Base-by-base conservation (phyloP, 2,797 vertebrate genomes). In the Staurois parvus region DNA sequence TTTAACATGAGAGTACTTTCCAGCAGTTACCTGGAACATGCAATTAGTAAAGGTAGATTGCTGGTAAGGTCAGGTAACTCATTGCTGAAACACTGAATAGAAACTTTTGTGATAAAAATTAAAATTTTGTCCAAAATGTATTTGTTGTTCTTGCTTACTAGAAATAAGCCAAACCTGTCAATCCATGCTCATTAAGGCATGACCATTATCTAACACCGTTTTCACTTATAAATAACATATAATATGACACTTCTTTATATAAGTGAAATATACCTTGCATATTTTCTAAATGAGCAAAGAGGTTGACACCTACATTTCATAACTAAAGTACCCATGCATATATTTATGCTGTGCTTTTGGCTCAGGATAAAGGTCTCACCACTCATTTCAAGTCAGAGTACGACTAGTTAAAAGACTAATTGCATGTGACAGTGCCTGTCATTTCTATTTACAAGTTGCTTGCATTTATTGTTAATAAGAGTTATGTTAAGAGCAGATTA, bases 391-490 rank as follows among this genome's bases (percentile, higher is more conserved):
- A 59, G 48, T 37, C 32, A 37, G 30, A 72, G 8, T 13, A 1
- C 12, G 1, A 37, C 68, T 81, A 52, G 79, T 72, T 62, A 72
- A 73, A 72, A 37, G 69, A 24, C 52, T 81, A 81, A 81, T 72
- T 62, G 48, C n/a, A 72, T 40, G 15, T 81, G 79, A 81, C 79
- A 72, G 32, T 52, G 72, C 52, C n/a, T 72, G 68, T 24, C 69
- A 62, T 81, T 64, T 72, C 11, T 81, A 19, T 81, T 64, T 64
- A 56, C 32, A 64, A 73, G 52, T 19, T 52, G 37, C n/a, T 62
- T 64, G 24, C 56, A 70, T 81, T 81, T 81, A 81, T 70, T 29
- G n/a, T 24, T 81, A 59, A 72, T 81, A 81, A 29, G 32, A 73
- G 34, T 62, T 32, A 80, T 64, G 79, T 68, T 81, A 62, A 72